These are phyloP conservation scores for Fabriciana adippe DNA, from an alignment of 2,888 invertebrate species.

Conservation along the genomic window DNA sequence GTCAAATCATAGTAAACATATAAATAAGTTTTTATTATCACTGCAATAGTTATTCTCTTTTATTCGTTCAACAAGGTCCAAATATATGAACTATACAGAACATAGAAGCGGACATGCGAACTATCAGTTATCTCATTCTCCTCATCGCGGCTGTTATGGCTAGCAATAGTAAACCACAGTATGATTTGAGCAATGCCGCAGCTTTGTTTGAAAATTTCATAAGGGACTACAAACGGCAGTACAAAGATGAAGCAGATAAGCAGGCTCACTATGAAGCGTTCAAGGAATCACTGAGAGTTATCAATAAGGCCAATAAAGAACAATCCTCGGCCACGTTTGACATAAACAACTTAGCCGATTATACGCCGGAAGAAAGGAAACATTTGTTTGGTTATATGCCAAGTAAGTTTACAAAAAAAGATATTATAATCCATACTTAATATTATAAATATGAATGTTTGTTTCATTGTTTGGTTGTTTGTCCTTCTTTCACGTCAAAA, in stretches of 20 bases:
- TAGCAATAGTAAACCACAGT: background rate
- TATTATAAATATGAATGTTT: too few species aligned
- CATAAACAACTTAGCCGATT: constrained; percentile 55
- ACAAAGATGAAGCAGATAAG: constrained; percentile 52
- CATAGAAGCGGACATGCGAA: background rate
- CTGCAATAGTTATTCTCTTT: too few species aligned
- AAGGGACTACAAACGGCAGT: constrained; percentile 47
- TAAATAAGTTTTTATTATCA: too few species aligned
- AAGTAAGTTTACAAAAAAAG: background rate
- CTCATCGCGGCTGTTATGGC: constrained; percentile 6
- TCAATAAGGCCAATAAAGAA: constrained; percentile 44
- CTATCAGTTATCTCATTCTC: background rate
- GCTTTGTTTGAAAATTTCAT: constrained; percentile 51
- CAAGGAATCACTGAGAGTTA: constrained; percentile 43
- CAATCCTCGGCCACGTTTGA: constrained; percentile 43
- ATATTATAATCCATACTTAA: too few species aligned
- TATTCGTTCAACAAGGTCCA: too few species aligned
- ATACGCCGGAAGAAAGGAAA: constrained; percentile 47
- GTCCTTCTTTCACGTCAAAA: too few species aligned
- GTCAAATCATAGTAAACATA: too few species aligned
- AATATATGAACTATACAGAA: too few species aligned
- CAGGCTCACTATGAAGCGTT: constrained; percentile 51
- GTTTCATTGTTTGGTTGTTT: too few species aligned
- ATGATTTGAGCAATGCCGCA: background rate
- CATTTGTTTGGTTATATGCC: constrained; percentile 38